Conservation (phyloP, 2,113 vertebrate species). For the Empidonax traillii region DNA sequence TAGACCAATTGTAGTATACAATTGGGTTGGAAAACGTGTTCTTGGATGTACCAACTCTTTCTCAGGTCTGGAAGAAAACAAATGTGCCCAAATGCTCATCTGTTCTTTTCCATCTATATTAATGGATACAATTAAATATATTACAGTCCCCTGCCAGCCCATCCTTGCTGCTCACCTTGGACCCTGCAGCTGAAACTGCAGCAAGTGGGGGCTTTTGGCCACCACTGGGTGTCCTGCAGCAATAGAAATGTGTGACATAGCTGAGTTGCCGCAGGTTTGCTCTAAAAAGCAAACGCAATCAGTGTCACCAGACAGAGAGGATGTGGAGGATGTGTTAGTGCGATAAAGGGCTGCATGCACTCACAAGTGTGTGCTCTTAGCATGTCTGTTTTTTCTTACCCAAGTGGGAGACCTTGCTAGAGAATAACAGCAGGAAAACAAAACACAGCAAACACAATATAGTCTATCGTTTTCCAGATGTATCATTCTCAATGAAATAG, state of each 20-base stretch:
- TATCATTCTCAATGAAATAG: neutral
- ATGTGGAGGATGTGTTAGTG: no score
- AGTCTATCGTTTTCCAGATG: neutral
- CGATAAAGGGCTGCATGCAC: neutral
- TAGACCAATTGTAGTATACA: neutral
- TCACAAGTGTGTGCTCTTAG: neutral
- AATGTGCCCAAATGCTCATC: neutral
- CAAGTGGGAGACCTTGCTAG: neutral
- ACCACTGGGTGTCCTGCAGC: accelerated
- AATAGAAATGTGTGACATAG: neutral
- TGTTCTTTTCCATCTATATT: neutral
- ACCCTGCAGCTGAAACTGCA: neutral
- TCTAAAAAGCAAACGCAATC: neutral
- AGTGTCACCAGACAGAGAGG: neutral
- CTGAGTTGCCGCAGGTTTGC: neutral
- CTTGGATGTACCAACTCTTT: neutral
- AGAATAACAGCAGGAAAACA: neutral
- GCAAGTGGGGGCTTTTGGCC: neutral
- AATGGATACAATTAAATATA: neutral
- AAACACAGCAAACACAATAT: neutral
- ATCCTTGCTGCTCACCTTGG: neutral
- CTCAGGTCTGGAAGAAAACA: neutral
- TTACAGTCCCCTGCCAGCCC: neutral
- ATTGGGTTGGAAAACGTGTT: neutral
- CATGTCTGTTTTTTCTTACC: neutral